A percentile compares a stretch with the other conserved stretches of the same genome.
phyloP scores from a whole-genome alignment of 2,888 invertebrate species.

The Dexiosoma caninum region DNA sequence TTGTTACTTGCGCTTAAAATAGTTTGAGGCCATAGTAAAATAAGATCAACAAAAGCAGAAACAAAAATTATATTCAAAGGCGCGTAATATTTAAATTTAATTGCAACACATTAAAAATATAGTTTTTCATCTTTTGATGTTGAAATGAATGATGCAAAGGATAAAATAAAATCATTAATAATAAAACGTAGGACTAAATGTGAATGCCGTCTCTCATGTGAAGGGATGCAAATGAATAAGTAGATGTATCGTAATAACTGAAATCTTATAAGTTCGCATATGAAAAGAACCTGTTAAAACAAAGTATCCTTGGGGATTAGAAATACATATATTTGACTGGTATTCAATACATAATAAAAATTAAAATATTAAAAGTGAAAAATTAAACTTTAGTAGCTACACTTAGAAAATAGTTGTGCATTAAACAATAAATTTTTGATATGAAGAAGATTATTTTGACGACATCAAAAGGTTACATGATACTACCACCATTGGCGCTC shows the following conservation, averaged over 20 bases:
- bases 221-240: background rate
- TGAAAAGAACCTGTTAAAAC: conserved; percentile 38
- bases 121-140: conserved; percentile 58
- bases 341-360: conserved; percentile 14
- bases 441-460: no score
- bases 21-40: conserved; percentile 53
- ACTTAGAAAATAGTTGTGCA: background rate
- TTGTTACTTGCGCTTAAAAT: conserved; percentile 54
- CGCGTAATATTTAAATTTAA: conserved; percentile 66
- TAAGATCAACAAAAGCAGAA: conserved; percentile 2
- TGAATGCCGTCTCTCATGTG: background rate
- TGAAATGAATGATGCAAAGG: background rate
- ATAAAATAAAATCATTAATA: background rate
- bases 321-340: conserved; percentile 44
- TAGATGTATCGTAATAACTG: conserved; percentile 18
- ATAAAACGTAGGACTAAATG: conserved; percentile 2
- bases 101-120: conserved; percentile 66
- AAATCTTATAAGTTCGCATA: conserved; percentile 47
- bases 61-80: conserved; percentile 27
- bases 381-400: background rate
- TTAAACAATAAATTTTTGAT: no score
- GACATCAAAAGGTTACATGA: no score
- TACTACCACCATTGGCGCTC: no score
- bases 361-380: background rate
- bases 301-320: conserved; percentile 54